A percentile compares a stretch with the other conserved stretches of the same genome.
phyloP scores from a whole-genome alignment of 30 jellyfish, hydroid and myxozoan genomes.

The Hydra vulgaris region DNA sequence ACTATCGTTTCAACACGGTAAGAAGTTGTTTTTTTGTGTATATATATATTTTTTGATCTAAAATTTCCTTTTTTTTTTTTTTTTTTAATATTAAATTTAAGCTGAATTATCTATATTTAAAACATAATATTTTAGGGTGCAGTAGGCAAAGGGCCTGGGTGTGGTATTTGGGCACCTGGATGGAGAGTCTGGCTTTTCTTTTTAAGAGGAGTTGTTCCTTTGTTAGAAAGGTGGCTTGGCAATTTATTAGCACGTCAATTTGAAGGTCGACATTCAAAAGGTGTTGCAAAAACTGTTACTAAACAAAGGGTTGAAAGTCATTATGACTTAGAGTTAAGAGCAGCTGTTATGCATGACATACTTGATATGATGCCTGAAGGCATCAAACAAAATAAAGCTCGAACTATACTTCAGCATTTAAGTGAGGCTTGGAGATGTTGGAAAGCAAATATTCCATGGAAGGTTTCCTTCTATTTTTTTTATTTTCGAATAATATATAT shows the following conservation, averaged over 20 bases:
- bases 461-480: slow-evolving; percentile 43
- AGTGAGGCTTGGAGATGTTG: slow-evolving; percentile 99
- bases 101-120: too few species aligned
- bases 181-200: slow-evolving; percentile 99
- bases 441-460: slow-evolving; percentile 99
- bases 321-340: slow-evolving; percentile 94
- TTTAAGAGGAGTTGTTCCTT: slow-evolving; percentile 95
- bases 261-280: slow-evolving; percentile 98
- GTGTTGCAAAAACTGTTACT: slow-evolving; percentile 98
- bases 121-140: slow-evolving; percentile 63
- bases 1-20: slow-evolving; percentile 96
- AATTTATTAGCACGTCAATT: slow-evolving; percentile 93
- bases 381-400: slow-evolving; percentile 92
- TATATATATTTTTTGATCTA: neutral
- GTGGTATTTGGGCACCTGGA: slow-evolving; percentile 99
- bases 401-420: slow-evolving; percentile 94
- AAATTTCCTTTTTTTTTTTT: neutral
- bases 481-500: too few species aligned
- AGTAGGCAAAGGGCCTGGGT: slow-evolving; percentile 99
- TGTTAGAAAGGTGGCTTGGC: slow-evolving; percentile 97
- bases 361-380: slow-evolving; percentile 99
- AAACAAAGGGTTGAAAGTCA: slow-evolving; percentile 98
- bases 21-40: neutral
- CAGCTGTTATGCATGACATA: slow-evolving; percentile 99
- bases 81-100: too few species aligned